These are phyloP conservation scores for Manduca sexta DNA, from an alignment of 1,140 invertebrate genomes.

Conservation along the genomic window DNA sequence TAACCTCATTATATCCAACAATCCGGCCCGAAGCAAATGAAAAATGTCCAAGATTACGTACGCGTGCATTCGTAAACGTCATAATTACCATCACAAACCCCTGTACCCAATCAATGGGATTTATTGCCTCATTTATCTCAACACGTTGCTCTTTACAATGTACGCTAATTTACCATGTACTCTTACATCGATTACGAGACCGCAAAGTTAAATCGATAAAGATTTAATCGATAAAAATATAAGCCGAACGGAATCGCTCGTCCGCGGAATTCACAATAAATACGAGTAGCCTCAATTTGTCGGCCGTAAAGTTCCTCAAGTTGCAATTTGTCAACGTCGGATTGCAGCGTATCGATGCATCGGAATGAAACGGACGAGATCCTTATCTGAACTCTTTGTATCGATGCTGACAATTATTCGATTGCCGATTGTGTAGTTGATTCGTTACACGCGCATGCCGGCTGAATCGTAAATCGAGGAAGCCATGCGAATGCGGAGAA, in stretches of 20 bases:
- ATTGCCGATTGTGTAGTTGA: slow-evolving; percentile 26
- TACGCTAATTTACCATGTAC: neutral
- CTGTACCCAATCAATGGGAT: slow-evolving; percentile 4
- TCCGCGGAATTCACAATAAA: slow-evolving; percentile 29
- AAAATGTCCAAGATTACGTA: neutral
- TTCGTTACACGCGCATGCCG: slow-evolving; percentile 23
- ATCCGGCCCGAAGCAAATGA: too few species aligned
- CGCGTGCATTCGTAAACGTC: neutral
- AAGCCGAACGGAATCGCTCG: slow-evolving; percentile 23
- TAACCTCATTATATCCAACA: too few species aligned
- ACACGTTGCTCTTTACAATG: slow-evolving; percentile 4
- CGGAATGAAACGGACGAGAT: slow-evolving; percentile 33
- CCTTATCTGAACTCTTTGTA: slow-evolving; percentile 39
- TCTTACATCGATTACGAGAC: neutral
- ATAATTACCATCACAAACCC: neutral
- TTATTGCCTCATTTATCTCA: slow-evolving; percentile 11
- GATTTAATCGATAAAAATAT: slow-evolving; percentile 21
- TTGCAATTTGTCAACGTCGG: slow-evolving; percentile 61
- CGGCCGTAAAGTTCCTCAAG: slow-evolving; percentile 40
- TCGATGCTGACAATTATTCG: slow-evolving; percentile 42
- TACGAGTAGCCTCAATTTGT: slow-evolving; percentile 54
- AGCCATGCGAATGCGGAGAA: slow-evolving; percentile 40
- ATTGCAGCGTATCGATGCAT: slow-evolving; percentile 48
- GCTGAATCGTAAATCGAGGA: slow-evolving; percentile 30
- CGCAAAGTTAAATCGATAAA: slow-evolving; percentile 13